phyloP scores from a whole-genome alignment of 2,888 invertebrate species.

The Hydrotaea diabolus region DNA sequence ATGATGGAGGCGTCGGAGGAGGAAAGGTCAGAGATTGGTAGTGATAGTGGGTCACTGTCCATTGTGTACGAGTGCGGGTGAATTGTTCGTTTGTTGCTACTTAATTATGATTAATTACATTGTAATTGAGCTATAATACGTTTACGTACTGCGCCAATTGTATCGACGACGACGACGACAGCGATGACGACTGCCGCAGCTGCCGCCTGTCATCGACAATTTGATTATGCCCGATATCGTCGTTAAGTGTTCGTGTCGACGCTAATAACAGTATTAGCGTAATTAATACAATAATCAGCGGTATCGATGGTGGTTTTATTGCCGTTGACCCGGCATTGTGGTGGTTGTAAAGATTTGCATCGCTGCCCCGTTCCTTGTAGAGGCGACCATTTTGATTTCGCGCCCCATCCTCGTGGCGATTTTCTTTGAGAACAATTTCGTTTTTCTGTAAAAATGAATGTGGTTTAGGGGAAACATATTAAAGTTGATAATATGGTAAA shows the following conservation, averaged over 20 bases:
- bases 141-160: constrained; percentile 60
- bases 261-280: constrained; percentile 71
- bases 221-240: constrained; percentile 52
- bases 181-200: constrained; percentile 25
- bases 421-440: constrained; percentile 78
- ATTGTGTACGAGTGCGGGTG: neutral
- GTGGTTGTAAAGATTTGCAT: constrained; percentile 72
- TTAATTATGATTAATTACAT: constrained; percentile 63
- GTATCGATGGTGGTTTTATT: constrained; percentile 55
- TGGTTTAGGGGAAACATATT: neutral
- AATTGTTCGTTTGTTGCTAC: constrained; percentile 10
- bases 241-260: constrained; percentile 63
- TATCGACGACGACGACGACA: constrained; percentile 47
- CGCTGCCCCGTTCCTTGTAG: constrained; percentile 77
- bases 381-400: constrained; percentile 80
- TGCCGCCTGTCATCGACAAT: constrained; percentile 51
- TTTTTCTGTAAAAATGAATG: constrained; percentile 72
- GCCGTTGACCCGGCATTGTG: constrained; percentile 54
- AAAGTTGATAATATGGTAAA: neutral
- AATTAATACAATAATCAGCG: constrained; percentile 71
- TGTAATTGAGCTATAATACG: constrained; percentile 68
- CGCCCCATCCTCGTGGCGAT: constrained; percentile 79
- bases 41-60: neutral
- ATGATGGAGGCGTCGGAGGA: neutral
- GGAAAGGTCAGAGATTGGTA: neutral